Evolutionary conservation across 2,113 vertebrate genomes (phyloP), one percentile per base, ranked within the genome.

Genomic region (Cyanocitta stelleri): DNA sequence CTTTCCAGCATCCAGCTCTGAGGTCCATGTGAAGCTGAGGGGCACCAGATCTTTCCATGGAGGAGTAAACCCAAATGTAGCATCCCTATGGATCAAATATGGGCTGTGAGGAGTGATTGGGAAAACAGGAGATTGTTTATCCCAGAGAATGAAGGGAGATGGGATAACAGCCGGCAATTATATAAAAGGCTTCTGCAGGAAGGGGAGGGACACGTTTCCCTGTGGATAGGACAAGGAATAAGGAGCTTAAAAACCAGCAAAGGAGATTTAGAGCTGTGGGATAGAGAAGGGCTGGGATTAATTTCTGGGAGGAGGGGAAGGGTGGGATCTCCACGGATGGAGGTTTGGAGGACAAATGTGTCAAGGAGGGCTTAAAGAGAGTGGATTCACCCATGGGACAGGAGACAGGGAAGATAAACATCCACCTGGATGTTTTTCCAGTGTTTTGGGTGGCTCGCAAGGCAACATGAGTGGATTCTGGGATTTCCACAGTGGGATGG

Each of bases 191-290:
- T 78, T 69, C 80, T 74, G 61, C 43, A 37, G 93, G 91, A 89
- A 96, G 86, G 48, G 89, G 94, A 95, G 94, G 86, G 64, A 95
- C 89, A 90, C 24, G 48, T 97, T 97, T 97, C 73, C 76, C 83
- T 71, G 84, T 95, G 95, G 59, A 75, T 37, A 95, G 96, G 95
- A 97, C 96, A 95, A 95, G 93, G 81, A 89, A 85, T 97, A 97
- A 97, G 91, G 93, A 95, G 96, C 94, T 97, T 97, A 96, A 78
- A 77, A 74, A 16, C 11, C 68, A 92, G 76, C 52, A 96, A 97
- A 97, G 95, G 80, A 84, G 96, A 95, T 97, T 97, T 96, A 95
- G 89, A 90, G 89, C 91, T 97, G 86, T 95, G 94, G 86, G 93
- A 95, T 92, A 81, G 93, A 96, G 93, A 86, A 93, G 80, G 86